Base-by-base conservation (phyloP, 2,888 invertebrate species). In the Apeira syringaria region DNA sequence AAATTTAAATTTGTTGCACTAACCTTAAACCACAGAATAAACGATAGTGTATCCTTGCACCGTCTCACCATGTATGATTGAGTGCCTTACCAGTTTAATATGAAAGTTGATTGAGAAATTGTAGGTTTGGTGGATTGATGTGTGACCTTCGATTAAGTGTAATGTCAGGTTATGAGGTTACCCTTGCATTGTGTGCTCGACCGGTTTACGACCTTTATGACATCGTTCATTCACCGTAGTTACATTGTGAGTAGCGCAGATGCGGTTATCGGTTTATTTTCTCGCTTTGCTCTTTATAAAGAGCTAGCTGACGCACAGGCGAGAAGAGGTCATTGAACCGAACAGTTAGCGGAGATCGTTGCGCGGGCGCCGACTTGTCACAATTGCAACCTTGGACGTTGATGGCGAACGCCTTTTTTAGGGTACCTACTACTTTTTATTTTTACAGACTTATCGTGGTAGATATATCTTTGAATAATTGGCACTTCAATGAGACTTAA, bases 181-280 rank as follows among this genome's bases (percentile, higher is more conserved):
- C 70, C 79, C 78, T 80, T 80, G 73, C 64, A 56, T 61, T 56
- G 64, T 68, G 61, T 67, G 56, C 52, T 58, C 70, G 79, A 73
- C 77, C 76, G 74, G 69, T 73, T 76, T 74, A 69, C 64, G 75
- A 75, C 74, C 74, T 75, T 78, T 78, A 74, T 75, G 72, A 66
- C 72, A 61, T 68, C 70, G 78, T 80, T 77, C 80, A 75, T 80
- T 81, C 75, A 80, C 82, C 79, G 78, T 74, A 69, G 67, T 61
- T 59, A 62, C 61, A 64, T 61, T 67, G 68, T 69, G 64, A 68
- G 67, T 68, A 72, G 72, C 68, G 70, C 79, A 79, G 78, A 83
- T 80, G 85, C 75, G 70, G 74, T 81, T 86, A 86, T 84, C 77
- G 69, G 61, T 80, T 80, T 82, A 84, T 86, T 85, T 84, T 86